Evolutionary conservation across 2,797 vertebrate genomes (phyloP).

Genomic region (Sternotherus odoratus): DNA sequence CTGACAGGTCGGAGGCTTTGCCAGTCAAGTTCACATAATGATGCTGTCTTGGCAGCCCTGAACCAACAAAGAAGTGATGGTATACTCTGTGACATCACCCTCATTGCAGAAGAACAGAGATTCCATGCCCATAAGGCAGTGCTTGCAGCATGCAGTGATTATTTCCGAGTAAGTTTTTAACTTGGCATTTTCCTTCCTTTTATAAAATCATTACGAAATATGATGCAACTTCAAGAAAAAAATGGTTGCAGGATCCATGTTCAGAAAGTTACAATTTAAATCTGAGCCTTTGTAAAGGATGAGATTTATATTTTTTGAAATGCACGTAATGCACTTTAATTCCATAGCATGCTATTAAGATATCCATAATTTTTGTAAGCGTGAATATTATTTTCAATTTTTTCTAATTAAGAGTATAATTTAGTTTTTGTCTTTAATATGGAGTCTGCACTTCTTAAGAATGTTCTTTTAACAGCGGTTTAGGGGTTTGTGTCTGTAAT

Average conservation of each 20-base stretch:
- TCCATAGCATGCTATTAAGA: neutral
- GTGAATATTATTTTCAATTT: neutral
- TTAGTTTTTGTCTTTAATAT: neutral
- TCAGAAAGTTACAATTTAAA: neutral
- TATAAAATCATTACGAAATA: neutral
- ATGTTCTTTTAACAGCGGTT: neutral
- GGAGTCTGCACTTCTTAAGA: neutral
- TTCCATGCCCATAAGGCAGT: conserved; percentile 97
- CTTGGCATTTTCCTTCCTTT: neutral
- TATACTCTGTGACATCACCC: conserved; percentile 94
- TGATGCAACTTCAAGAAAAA: neutral
- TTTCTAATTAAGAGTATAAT: neutral
- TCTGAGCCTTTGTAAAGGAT: neutral
- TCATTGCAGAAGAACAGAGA: conserved; percentile 96
- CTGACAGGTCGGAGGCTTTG: conserved; percentile 97
- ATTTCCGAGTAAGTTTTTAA: conserved; percentile 92
- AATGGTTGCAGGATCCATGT: neutral
- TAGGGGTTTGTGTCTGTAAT: neutral
- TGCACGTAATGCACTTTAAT: neutral
- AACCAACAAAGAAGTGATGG: conserved; percentile 97
- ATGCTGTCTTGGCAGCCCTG: conserved; percentile 92
- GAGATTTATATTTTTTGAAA: neutral
- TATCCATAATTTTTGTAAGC: neutral
- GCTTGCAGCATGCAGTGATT: conserved; percentile 96
- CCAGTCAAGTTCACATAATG: conserved; percentile 96